Evolutionary conservation across 2,113 vertebrate species (phyloP).

Genomic region (Calyptommatus sinebrachiatus): DNA sequence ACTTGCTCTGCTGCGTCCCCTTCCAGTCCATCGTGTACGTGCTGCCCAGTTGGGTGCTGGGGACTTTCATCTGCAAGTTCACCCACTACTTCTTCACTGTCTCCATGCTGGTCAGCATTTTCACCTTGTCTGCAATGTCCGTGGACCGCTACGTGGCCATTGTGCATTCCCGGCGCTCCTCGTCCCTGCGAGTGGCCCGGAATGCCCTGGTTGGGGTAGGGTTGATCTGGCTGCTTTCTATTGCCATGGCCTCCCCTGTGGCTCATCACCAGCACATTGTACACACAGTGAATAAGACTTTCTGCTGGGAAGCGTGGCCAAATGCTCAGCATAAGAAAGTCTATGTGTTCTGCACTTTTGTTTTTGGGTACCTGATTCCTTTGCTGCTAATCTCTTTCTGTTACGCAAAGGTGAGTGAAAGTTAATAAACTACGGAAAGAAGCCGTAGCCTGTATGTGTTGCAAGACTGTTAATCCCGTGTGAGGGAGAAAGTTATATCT

Average conservation of each 20-base stretch:
- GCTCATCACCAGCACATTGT: conserved; percentile 89
- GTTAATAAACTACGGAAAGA: neutral
- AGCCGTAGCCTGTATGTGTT: neutral
- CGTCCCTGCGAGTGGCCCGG: conserved; percentile 80
- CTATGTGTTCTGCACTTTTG: conserved; percentile 90
- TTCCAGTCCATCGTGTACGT: conserved; percentile 94
- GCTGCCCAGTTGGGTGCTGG: conserved; percentile 90
- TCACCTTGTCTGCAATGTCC: conserved; percentile 93
- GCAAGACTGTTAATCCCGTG: neutral
- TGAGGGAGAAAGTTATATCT: neutral
- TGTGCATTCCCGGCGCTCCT: conserved; percentile 91
- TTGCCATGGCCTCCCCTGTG: conserved; percentile 89
- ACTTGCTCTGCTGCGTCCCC: conserved; percentile 94
- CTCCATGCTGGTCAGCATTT: conserved; percentile 97
- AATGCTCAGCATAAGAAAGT: conserved; percentile 81
- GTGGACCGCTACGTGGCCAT: conserved; percentile 97
- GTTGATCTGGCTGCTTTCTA: conserved; percentile 88
- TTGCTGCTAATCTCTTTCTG: conserved; percentile 95
- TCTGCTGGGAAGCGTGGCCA: conserved; percentile 93
- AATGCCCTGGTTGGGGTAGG: conserved; percentile 84
- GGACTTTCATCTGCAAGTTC: conserved; percentile 94
- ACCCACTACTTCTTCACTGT: conserved; percentile 95
- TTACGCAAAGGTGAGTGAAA: conserved; percentile 89
- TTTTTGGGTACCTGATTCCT: conserved; percentile 92
- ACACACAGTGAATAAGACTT: conserved; percentile 82